phyloP scores from a whole-genome alignment of 2,888 invertebrate genomes.

The Diarsia rubi region DNA sequence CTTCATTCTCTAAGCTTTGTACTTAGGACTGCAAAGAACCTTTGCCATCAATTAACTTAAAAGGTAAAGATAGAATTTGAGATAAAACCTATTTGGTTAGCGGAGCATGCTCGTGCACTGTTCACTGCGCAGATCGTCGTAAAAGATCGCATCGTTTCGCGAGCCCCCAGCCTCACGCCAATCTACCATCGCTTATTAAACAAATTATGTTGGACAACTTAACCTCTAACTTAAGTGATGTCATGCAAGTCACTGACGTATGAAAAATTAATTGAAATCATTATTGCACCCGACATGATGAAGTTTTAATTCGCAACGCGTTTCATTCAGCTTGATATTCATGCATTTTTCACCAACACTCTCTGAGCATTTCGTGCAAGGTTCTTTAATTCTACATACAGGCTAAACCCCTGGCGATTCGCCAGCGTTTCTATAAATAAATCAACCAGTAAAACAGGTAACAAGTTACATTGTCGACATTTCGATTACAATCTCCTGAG shows the following conservation, averaged over 20 bases:
- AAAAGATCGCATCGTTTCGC: constrained; percentile 57
- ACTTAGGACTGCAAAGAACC: constrained; percentile 45
- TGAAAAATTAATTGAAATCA: constrained; percentile 25
- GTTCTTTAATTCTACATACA: constrained; percentile 24
- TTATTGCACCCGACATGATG: constrained; percentile 8
- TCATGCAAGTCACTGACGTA: constrained; percentile 50
- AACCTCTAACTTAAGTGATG: constrained; percentile 53
- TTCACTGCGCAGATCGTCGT: constrained; percentile 52
- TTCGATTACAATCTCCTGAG: constrained; percentile 51
- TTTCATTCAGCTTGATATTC: background rate
- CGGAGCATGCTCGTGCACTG: constrained; percentile 48
- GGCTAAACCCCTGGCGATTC: constrained; percentile 37
- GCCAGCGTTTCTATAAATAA: constrained; percentile 59
- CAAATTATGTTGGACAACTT: constrained; percentile 51
- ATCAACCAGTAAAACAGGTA: constrained; percentile 49
- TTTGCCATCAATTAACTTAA: constrained; percentile 54
- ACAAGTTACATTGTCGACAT: constrained; percentile 53
- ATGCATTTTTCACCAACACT: constrained; percentile 12
- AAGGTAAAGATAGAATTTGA: constrained; percentile 64
- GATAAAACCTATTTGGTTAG: constrained; percentile 60
- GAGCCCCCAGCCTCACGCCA: constrained; percentile 42
- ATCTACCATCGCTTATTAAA: constrained; percentile 59
- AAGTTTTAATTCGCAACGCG: constrained; percentile 6
- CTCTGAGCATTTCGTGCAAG: constrained; percentile 21
- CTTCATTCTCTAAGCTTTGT: constrained; percentile 37